Percentiles rank a stretch among this genome's conserved stretches.
phyloP scores from a whole-genome alignment of 2,888 invertebrate genomes.

The Allygus modestus region DNA sequence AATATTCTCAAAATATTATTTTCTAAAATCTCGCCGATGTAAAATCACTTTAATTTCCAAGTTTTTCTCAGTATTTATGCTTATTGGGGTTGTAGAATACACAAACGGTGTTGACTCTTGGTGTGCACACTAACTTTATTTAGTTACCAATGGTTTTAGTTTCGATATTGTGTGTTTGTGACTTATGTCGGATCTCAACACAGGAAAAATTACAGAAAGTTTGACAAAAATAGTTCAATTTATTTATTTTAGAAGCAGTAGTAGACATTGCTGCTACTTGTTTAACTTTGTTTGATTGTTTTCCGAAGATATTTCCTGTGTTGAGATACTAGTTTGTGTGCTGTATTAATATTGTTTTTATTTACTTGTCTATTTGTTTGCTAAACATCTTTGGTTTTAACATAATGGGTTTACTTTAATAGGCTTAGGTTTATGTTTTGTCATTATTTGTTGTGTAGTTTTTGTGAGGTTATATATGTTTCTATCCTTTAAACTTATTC shows the following conservation, averaged over 20 bases:
- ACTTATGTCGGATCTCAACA: background rate
- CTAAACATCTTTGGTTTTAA: background rate
- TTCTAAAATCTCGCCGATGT: background rate
- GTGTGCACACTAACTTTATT: background rate
- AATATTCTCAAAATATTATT: too few species aligned
- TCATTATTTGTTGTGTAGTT: too few species aligned
- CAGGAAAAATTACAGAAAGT: too few species aligned
- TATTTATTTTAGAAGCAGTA: too few species aligned
- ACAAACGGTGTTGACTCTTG: background rate
- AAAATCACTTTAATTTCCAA: background rate
- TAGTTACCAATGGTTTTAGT: constrained; percentile 19
- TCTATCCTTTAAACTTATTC: too few species aligned
- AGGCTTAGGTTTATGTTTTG: background rate
- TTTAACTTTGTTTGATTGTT: too few species aligned
- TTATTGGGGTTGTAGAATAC: background rate
- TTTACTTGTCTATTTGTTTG: background rate
- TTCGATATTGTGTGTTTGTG: constrained; percentile 18
- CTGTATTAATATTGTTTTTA: background rate
- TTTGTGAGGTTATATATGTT: too few species aligned
- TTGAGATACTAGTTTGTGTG: constrained; percentile 8
- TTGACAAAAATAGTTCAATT: too few species aligned
- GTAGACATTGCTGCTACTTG: too few species aligned
- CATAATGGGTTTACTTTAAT: background rate
- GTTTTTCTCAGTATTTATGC: background rate
- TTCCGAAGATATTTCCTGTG: background rate